phyloP scores from a whole-genome alignment of 2,888 invertebrate species.

The Plebejus melissa region DNA sequence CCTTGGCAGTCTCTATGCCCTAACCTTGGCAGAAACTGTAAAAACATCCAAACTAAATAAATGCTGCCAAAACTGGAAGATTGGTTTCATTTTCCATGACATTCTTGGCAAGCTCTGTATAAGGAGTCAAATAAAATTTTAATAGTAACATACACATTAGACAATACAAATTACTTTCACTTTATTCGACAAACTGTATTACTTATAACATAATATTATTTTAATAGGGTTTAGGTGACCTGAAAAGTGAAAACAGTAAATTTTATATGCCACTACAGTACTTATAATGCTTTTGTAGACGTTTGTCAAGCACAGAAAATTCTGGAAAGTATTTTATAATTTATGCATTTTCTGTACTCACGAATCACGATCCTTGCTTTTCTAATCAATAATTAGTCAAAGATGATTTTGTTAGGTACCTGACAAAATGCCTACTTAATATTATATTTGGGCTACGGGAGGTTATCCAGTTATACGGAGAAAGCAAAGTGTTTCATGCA shows the following conservation, averaged over 20 bases:
- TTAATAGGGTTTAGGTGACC: too few species aligned
- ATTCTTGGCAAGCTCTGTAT: neutral
- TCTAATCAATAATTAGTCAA: neutral
- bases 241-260: too few species aligned
- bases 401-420: neutral
- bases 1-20: slow-evolving; percentile 7
- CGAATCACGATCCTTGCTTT: too few species aligned
- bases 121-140: neutral
- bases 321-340: neutral
- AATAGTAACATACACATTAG: neutral
- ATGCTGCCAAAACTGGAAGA: slow-evolving; percentile 21
- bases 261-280: neutral
- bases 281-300: neutral
- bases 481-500: slow-evolving; percentile 36
- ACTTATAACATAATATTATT: too few species aligned
- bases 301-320: neutral
- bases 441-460: neutral
- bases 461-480: neutral
- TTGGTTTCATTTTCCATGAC: slow-evolving; percentile 15
- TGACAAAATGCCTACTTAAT: neutral
- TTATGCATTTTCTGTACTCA: neutral
- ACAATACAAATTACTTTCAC: neutral
- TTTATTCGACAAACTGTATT: neutral
- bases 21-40: slow-evolving; percentile 13
- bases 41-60: neutral